A percentile compares a stretch with the other conserved stretches of the same genome.
Evolutionary conservation across 2,113 vertebrate species (phyloP).

Genomic region (Gopherus flavomarginatus): DNA sequence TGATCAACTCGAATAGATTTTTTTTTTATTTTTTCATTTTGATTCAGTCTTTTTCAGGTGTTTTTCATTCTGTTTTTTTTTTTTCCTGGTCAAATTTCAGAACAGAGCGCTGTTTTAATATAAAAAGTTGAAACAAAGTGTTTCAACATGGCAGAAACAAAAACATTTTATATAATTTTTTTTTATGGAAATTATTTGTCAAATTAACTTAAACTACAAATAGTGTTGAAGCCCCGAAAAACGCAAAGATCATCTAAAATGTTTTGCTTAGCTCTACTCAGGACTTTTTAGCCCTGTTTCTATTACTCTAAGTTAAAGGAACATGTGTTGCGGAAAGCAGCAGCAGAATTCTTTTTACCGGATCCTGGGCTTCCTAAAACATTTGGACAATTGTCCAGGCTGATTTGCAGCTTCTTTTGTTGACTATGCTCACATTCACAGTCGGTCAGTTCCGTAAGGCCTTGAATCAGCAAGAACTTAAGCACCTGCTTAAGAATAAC

Average conservation of each 20-base stretch:
- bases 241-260: background rate
- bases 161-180: background rate
- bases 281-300: background rate
- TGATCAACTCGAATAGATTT: too few relatives aligned
- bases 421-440: background rate
- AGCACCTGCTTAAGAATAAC: background rate
- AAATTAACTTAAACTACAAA: background rate
- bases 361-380: background rate
- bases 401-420: constrained; percentile 2
- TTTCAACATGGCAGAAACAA: background rate
- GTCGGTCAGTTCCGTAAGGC: background rate
- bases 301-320: constrained; percentile 4
- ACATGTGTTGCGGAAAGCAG: background rate
- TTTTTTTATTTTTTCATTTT: background rate
- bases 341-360: background rate
- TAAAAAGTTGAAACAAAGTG: background rate
- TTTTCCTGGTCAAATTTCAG: background rate
- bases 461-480: background rate
- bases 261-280: background rate
- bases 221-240: background rate
- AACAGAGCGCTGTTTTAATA: background rate
- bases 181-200: background rate
- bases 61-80: background rate
- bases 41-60: background rate
- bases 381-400: background rate